Evolutionary conservation across 2,113 vertebrate species (phyloP).

Genomic region (Gnathonemus echidnorhynchus): DNA sequence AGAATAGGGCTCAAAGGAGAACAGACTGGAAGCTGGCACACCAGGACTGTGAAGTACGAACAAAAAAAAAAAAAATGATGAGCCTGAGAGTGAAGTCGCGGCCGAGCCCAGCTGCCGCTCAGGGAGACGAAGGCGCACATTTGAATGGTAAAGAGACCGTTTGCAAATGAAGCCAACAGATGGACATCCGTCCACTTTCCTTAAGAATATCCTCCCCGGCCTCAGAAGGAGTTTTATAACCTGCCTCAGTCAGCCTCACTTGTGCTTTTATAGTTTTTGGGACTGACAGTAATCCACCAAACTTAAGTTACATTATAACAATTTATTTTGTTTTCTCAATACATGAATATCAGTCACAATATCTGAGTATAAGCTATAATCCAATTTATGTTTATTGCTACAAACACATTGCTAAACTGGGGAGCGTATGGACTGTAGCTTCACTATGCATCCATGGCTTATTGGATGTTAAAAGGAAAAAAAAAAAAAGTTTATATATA

Average conservation of each 20-base stretch:
- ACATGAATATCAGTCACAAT: background rate
- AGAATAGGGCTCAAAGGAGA: constrained; percentile 86
- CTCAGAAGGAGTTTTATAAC: constrained; percentile 1
- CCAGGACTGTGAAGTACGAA: constrained; percentile 68
- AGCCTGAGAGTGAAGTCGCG: constrained; percentile 69
- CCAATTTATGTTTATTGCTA: background rate
- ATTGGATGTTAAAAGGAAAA: background rate
- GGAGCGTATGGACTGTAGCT: background rate
- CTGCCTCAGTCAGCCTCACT: background rate
- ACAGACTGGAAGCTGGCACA: constrained; percentile 77
- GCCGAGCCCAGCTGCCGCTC: constrained; percentile 79
- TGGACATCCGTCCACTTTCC: constrained; percentile 58
- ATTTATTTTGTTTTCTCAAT: background rate
- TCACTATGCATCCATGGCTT: background rate
- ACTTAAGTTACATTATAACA: background rate
- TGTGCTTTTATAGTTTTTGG: background rate
- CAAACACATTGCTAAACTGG: background rate
- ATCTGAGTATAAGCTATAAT: background rate
- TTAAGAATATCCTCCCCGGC: constrained; percentile 59
- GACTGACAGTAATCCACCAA: background rate
- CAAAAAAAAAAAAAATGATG: constrained; percentile 61
- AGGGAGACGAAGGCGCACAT: constrained; percentile 74
- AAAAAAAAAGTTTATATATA: background rate
- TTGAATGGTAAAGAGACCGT: constrained; percentile 67
- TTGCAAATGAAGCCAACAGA: constrained; percentile 66